Evolutionary conservation across 2,797 vertebrate species (phyloP), one percentile per base, ranked within the genome.

Genomic region (Falco columbarius): DNA sequence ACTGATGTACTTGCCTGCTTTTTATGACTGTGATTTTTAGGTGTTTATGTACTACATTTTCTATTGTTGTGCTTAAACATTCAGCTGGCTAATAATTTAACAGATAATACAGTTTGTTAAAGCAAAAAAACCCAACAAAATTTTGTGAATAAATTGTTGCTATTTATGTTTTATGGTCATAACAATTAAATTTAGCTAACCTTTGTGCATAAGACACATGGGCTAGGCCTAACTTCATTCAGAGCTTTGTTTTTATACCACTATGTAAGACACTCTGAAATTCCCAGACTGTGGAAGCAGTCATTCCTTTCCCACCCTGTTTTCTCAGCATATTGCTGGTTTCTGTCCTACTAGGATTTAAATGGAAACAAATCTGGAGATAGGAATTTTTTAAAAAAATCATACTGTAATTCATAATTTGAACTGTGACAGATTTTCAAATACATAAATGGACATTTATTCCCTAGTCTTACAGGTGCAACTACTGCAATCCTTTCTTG

Each of bases 111-210:
- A 19, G 47, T 82, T 94, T 77, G 65, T 81, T 75, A 74, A 86
- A 91, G 56, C 34, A 65, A 73, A 87, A 87, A 80, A 65, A 90
- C 81, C 80, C 77, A 72, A 73, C 49, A 87, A 83, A 89, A 88
- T 77, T 94, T 94, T 97, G 96, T 98, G 96, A 97, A 97, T 97
- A 96, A 92, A 94, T 94, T 66, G 88, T 96, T 81, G 92, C 81
- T 98, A 98, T 98, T 98, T 98, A 97, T 98, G 77, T 91, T 97
- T 79, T 90, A 47, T 36, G 32, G 44, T 89, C 79, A 86, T 80
- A 71, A 36, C 54, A 86, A 42, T 79, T 66, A 70, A 67, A 76
- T 89, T 90, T 80, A 52, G 61, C 68, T 86, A 86, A 66, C 22
- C 29, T 72, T 65, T 95, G 59, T 76, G 74, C 61, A 10, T 55